These are phyloP conservation scores for Ivindomyrus marchei DNA, from an alignment of 2,113 vertebrate genomes.

Conservation along the genomic window DNA sequence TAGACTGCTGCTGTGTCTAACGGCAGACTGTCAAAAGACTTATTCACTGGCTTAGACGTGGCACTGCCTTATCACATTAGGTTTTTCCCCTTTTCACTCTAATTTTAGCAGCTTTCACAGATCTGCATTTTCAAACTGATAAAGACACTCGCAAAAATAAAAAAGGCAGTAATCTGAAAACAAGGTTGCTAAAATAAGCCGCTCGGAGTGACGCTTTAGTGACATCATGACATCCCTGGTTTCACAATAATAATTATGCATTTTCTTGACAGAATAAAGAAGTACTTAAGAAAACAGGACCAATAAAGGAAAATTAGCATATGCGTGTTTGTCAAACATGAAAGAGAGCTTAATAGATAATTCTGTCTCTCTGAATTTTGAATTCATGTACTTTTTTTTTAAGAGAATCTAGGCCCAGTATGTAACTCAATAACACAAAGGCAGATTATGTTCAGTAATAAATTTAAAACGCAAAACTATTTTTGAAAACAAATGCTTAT, in stretches of 20 bases:
- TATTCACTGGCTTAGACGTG: neutral
- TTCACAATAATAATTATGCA: neutral
- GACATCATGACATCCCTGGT: neutral
- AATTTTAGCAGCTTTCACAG: conserved; percentile 1
- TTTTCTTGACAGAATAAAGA: neutral
- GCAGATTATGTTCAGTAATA: neutral
- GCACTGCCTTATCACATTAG: neutral
- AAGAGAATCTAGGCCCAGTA: neutral
- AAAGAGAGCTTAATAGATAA: neutral
- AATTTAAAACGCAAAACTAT: neutral
- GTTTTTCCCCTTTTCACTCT: neutral
- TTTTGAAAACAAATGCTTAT: neutral
- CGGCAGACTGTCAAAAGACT: neutral
- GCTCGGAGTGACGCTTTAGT: neutral
- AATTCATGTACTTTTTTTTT: neutral
- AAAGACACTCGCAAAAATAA: neutral
- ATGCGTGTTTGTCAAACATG: neutral
- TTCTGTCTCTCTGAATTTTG: neutral
- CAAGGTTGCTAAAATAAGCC: neutral
- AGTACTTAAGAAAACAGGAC: neutral
- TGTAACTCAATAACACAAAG: neutral
- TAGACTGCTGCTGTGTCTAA: neutral
- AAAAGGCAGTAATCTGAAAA: neutral
- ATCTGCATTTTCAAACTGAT: neutral
- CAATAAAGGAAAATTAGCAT: conserved; percentile 1